These are phyloP conservation scores for Sylvia borin DNA, from an alignment of 2,797 vertebrate species.

Conservation along the genomic window DNA sequence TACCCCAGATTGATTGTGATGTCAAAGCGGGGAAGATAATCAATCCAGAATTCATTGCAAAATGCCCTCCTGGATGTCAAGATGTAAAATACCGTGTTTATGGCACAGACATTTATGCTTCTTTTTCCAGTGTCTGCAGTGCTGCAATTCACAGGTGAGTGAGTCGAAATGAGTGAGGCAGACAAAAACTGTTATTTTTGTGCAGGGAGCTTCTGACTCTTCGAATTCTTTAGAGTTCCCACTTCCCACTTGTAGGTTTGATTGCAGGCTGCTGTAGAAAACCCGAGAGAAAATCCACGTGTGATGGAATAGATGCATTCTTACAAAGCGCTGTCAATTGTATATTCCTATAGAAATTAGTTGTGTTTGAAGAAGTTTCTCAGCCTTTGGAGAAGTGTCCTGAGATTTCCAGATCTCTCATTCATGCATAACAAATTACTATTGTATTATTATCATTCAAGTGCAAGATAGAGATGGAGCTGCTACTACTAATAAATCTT, in stretches of 20 bases:
- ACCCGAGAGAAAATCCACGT: background rate
- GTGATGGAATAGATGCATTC: background rate
- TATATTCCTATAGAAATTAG: background rate
- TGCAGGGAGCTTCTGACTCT: background rate
- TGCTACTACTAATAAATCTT: background rate
- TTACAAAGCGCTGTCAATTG: background rate
- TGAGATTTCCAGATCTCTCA: conserved; percentile 1
- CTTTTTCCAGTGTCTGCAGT: conserved; percentile 95
- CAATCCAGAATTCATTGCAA: conserved; percentile 93
- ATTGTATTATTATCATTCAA: background rate
- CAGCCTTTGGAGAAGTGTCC: background rate
- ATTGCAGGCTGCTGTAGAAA: background rate
- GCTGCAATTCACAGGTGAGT: conserved; percentile 95
- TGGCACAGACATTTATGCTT: conserved; percentile 90
- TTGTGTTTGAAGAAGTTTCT: background rate
- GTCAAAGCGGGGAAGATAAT: conserved; percentile 92
- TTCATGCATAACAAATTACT: background rate
- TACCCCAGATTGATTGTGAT: conserved; percentile 90
- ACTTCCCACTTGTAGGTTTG: background rate
- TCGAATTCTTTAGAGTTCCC: background rate
- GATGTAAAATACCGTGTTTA: conserved; percentile 91
- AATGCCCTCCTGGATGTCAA: conserved; percentile 90
- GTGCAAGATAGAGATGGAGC: background rate
- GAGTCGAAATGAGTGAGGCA: background rate
- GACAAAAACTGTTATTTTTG: background rate